Conservation (phyloP, 2,797 vertebrate genomes). For the Argyrosomus regius region DNA sequence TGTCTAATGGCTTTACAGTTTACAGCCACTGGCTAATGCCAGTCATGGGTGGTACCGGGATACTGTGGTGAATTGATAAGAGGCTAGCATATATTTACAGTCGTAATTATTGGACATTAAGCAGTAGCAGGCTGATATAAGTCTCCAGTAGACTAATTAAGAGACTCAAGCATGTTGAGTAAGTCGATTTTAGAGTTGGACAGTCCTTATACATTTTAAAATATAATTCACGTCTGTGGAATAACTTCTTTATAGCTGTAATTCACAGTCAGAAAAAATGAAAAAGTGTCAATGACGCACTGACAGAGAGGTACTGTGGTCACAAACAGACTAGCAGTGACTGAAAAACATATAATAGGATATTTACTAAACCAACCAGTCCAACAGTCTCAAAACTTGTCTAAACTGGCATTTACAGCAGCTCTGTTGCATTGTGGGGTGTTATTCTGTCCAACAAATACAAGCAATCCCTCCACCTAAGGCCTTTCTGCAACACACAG, state of each 20-base stretch:
- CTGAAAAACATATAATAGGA: neutral
- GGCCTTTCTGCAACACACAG: neutral
- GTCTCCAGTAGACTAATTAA: neutral
- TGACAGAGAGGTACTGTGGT: neutral
- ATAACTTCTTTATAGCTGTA: neutral
- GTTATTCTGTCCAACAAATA: neutral
- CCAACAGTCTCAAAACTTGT: neutral
- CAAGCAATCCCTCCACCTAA: neutral
- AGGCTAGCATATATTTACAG: too few relatives aligned
- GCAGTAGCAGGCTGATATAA: neutral
- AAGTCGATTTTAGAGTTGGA: neutral
- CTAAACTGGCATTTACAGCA: neutral
- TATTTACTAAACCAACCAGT: constrained; percentile 6
- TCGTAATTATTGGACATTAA: neutral
- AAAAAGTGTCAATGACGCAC: neutral
- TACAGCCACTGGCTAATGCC: neutral
- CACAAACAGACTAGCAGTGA: neutral
- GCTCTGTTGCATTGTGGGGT: neutral
- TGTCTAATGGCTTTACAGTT: neutral
- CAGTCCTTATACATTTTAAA: neutral
- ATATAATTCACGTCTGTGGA: neutral
- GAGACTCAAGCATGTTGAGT: neutral
- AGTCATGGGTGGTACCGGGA: neutral
- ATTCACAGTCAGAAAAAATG: neutral
- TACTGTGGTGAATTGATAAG: neutral